Evolutionary conservation across 2,888 invertebrate species (phyloP), one percentile per base, ranked within the genome.

Genomic region (Hypolimnas misippus): DNA sequence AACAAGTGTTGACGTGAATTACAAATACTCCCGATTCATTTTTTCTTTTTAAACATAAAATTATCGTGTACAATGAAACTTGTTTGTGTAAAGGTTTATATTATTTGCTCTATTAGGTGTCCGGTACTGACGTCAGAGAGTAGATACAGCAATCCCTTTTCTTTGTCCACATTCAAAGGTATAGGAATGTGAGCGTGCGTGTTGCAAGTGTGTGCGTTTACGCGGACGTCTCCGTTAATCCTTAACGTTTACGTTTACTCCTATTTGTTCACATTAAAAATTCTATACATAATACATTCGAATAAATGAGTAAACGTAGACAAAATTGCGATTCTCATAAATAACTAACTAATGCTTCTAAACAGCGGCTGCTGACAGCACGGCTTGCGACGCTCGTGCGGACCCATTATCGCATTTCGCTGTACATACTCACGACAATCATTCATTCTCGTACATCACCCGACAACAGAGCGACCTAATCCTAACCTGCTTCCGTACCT

Each of bases 41-140:
- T n/a, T 38, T 46, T 5, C 21, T 10, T 19, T 5, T n/a, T 46
- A 42, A 17, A 17, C n/a, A 40, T 14, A 10, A 12, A 16, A 40
- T 33, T 38, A 31, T 40, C 35, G 12, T 46, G 31, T 53, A 46
- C 35, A 33, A 25, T 57, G 40, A 46, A 25, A 17, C 31, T 50
- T 60, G 76, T 68, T 79, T 65, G 49, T 68, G 78, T 84, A 87
- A 86, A 86, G 74, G 75, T 84, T 77, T 88, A 79, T 82, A 82
- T 81, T 89, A 84, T 90, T 87, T 90, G 81, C 87, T 82, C 87
- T 86, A 87, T 78, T 92, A 92, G 91, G 91, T 91, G 79, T 91
- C 84, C 91, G 81, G 91, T 91, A 87, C 91, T 92, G 91, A 92
- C 83, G 89, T 87, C 89, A 90, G 90, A 89, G 89, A 89, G 82